Base-by-base conservation (phyloP, 2,888 invertebrate genomes). In the Helicoverpa assulta region DNA sequence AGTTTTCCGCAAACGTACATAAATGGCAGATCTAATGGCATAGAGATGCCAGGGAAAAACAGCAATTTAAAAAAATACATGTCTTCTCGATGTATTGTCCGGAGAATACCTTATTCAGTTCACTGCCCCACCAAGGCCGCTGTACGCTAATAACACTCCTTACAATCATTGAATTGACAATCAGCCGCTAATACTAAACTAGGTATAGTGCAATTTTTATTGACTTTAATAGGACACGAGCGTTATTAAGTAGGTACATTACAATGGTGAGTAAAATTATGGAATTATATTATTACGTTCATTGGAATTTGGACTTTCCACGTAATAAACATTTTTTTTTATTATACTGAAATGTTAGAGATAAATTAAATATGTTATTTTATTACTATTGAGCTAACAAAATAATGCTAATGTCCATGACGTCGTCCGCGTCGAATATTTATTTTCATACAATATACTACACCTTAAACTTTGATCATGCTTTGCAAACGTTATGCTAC, bases 111-210 rank as follows among this genome's bases (percentile, higher is more conserved):
- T 47, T 66, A 56, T 58, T 67, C 70, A 77, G 86, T 80, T 85
- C 84, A 84, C 56, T 79, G 87, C 70, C 80, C 83, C 67, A 56
- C 71, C 84, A 85, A 86, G 84, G 85, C 69, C 77, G 70, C 56
- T 57, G n/a, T 65, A 73, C 8, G 70, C 67, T 64, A 76, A 65
- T 67, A 63, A 67, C 70, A 67, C 73, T 76, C 68, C 73, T 70
- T 53, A 73, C 43, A 60, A 63, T 67, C 68, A 67, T 53, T 55
- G 59, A 57, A 67, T 53, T 55, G 59, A 57, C 62, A 50, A 47
- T 58, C 37, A 70, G 29, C 29, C 53, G 43, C 57, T 52, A 43
- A 33, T 54, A 19, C 21, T 61, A 37, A 43, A 37, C 37, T 59
- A 59, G 7, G 37, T 33, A 16, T 55, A 14, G 4, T 73, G 14